Evolutionary conservation across 2,113 vertebrate species (phyloP).

Genomic region (Scartelaos histophorus): DNA sequence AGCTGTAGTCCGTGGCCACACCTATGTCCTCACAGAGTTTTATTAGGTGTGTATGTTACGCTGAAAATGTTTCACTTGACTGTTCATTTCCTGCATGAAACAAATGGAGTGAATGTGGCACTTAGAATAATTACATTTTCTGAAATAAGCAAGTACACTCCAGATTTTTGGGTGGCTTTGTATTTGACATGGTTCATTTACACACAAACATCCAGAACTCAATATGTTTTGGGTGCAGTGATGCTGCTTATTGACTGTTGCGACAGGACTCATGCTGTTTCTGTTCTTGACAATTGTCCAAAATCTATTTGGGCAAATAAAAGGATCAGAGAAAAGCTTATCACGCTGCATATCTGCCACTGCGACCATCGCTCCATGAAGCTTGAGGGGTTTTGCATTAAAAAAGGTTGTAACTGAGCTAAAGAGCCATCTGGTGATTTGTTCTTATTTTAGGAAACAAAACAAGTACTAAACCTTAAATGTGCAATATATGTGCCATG

Average conservation of each 20-base stretch:
- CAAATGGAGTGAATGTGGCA: background rate
- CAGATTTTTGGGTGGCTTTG: background rate
- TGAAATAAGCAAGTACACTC: background rate
- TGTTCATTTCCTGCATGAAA: background rate
- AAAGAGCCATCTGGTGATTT: constrained; percentile 1
- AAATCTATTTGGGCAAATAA: constrained; percentile 32
- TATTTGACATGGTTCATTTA: background rate
- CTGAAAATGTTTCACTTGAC: too few species aligned
- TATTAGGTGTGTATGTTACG: background rate
- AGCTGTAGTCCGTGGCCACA: background rate
- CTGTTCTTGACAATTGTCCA: constrained; percentile 12
- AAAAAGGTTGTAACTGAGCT: background rate
- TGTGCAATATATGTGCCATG: background rate
- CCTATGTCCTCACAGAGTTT: background rate
- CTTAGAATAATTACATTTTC: background rate
- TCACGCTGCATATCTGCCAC: constrained; percentile 14
- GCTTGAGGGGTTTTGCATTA: constrained; percentile 7
- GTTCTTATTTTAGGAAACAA: background rate
- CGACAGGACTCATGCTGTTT: background rate
- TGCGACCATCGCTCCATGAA: background rate
- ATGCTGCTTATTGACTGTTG: constrained; percentile 10
- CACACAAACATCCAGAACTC: background rate
- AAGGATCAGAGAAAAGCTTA: constrained; percentile 37
- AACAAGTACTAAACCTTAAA: background rate
- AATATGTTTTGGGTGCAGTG: background rate